phyloP scores from a whole-genome alignment of 2,888 invertebrate species.

The Eretmocerus hayati region DNA sequence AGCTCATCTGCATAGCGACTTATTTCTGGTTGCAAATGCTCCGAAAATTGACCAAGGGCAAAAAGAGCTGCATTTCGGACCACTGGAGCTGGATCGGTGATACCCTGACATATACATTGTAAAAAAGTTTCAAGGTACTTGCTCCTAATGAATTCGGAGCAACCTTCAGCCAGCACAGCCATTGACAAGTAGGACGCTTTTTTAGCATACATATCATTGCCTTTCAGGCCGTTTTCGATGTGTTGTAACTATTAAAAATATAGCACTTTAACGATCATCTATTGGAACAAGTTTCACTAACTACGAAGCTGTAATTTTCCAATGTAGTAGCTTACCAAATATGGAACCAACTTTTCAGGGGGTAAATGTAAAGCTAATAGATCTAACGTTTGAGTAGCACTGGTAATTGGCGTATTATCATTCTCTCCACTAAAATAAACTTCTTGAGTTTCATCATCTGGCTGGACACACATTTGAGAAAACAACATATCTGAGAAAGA shows the following conservation, averaged over 20 bases:
- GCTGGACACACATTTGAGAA: slow-evolving; percentile 59
- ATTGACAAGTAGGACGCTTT: slow-evolving; percentile 67
- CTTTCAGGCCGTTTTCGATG: slow-evolving; percentile 60
- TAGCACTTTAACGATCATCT: too few relatives aligned
- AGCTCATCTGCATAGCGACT: slow-evolving; percentile 64
- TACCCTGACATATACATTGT: slow-evolving; percentile 63
- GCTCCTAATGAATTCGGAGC: slow-evolving; percentile 64
- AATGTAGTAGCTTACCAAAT: slow-evolving; percentile 53
- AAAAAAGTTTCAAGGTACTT: slow-evolving; percentile 66
- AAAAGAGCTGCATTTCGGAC: slow-evolving; percentile 72
- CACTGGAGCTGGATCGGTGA: slow-evolving; percentile 56
- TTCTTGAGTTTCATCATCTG: slow-evolving; percentile 57
- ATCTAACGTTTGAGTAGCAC: slow-evolving; percentile 69
- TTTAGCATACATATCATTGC: slow-evolving; percentile 56
- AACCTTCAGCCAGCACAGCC: slow-evolving; percentile 72
- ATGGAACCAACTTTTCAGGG: slow-evolving; percentile 68
- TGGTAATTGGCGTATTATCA: slow-evolving; percentile 57
- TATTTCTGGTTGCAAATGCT: slow-evolving; percentile 72
- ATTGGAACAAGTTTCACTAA: not conserved
- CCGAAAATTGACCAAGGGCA: slow-evolving; percentile 74
- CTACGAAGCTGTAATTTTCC: not conserved
- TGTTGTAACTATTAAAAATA: slow-evolving; percentile 53
- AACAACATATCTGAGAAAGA: slow-evolving; percentile 56
- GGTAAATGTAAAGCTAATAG: slow-evolving; percentile 66
- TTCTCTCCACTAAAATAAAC: slow-evolving; percentile 61